phyloP scores from a whole-genome alignment of 2,888 invertebrate genomes.

The Frankliniella fusca region DNA sequence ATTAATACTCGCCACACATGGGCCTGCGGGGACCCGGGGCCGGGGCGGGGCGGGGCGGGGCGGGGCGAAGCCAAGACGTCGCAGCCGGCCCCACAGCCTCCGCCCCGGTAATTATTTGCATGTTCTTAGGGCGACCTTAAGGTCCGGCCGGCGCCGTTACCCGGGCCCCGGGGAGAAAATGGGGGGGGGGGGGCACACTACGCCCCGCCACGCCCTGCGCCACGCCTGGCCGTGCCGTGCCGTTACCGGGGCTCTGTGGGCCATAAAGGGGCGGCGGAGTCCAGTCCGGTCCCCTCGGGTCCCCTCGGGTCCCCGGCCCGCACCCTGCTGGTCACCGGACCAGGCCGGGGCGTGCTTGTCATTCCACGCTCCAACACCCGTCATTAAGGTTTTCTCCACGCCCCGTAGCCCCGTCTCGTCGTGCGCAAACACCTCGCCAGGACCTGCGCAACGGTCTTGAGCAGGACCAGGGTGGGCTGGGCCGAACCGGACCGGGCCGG shows the following conservation, averaged over 20 bases:
- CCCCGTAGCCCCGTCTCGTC: background rate
- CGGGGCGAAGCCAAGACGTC: background rate
- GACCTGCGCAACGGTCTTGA: background rate
- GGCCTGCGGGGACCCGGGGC: background rate
- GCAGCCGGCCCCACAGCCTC: constrained; percentile 3
- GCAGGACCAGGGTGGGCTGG: background rate
- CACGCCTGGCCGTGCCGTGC: background rate
- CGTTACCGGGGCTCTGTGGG: background rate
- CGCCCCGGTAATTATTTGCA: constrained; percentile 24
- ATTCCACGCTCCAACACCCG: constrained; percentile 21
- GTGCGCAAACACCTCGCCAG: background rate
- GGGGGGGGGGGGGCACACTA: no score
- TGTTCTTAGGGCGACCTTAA: constrained; percentile 24
- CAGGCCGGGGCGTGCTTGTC: constrained; percentile 2
- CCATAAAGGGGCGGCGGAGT: constrained; percentile 4
- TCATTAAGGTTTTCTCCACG: constrained; percentile 17
- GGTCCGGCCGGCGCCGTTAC: constrained; percentile 16
- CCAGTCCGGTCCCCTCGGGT: background rate
- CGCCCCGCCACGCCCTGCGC: background rate
- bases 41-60: background rate
- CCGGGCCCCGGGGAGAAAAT: background rate
- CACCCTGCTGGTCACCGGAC: background rate
- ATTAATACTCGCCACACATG: constrained; percentile 25
- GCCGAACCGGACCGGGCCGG: no score
- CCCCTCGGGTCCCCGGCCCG: background rate